Evolutionary conservation across 2,797 vertebrate species (phyloP).

Genomic region (Ispidina picta): DNA sequence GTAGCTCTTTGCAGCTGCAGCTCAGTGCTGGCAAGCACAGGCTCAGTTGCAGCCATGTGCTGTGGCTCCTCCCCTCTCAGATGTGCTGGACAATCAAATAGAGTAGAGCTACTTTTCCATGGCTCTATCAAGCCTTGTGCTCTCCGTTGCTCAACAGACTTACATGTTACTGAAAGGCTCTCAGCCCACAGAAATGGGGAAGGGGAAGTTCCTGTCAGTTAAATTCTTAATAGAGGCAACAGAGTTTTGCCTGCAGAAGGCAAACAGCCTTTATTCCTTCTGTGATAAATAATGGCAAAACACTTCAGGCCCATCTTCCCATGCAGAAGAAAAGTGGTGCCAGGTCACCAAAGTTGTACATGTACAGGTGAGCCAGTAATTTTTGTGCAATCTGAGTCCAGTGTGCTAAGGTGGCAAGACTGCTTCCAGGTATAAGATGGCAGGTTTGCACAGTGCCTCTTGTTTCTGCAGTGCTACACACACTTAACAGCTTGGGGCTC

Average conservation of each 20-base stretch:
- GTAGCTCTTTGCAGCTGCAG: neutral
- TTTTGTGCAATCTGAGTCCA: neutral
- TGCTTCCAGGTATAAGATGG: neutral
- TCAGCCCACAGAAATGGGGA: neutral
- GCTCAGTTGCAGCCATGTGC: neutral
- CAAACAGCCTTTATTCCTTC: neutral
- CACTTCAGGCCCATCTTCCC: neutral
- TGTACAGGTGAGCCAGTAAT: neutral
- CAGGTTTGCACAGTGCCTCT: neutral
- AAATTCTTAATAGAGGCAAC: neutral
- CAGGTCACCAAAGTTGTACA: neutral
- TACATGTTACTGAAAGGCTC: neutral
- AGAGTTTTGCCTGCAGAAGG: neutral
- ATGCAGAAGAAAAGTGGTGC: neutral
- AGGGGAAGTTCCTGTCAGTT: neutral
- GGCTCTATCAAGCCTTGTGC: neutral
- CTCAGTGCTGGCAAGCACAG: neutral
- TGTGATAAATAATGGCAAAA: neutral
- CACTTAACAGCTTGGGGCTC: neutral
- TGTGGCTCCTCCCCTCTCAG: neutral
- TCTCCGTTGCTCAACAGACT: neutral
- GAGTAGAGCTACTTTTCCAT: neutral
- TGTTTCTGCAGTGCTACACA: neutral
- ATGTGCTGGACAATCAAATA: fast-evolving
- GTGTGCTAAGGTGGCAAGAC: neutral